Percentiles rank a stretch among this genome's conserved stretches.
These are phyloP conservation scores for Penaeus japonicus DNA, from an alignment of 1,140 invertebrate genomes.

Conservation along the genomic window DNA sequence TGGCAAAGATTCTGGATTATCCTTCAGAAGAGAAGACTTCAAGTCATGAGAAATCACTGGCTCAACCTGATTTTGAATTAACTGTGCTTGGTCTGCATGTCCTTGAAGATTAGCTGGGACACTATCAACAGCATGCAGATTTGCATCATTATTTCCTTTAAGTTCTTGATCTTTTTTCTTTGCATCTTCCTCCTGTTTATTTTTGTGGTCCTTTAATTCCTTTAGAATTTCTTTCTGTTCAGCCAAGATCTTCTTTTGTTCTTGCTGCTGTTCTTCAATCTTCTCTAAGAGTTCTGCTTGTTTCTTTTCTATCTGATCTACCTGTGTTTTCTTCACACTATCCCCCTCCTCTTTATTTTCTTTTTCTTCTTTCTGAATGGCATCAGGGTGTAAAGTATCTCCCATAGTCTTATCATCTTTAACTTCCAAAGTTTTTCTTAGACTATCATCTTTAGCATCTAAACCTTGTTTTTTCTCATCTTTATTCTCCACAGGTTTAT, in stretches of 20 bases:
- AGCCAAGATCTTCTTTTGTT: constrained; percentile 37
- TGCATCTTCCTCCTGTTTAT: constrained; percentile 19
- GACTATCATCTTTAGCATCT: not conserved
- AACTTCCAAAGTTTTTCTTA: no score
- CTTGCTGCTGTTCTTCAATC: constrained; percentile 37
- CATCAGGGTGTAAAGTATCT: constrained; percentile 40
- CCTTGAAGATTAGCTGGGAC: not conserved
- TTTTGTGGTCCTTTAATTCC: constrained; percentile 44
- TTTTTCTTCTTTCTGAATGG: constrained; percentile 47
- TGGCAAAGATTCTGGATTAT: no score
- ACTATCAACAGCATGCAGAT: not conserved
- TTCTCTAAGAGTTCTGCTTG: constrained; percentile 35
- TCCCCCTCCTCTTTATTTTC: constrained; percentile 8
- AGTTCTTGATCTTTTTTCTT: not conserved
- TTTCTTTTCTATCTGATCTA: constrained; percentile 21
- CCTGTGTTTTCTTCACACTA: not conserved
- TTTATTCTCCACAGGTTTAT: not conserved
- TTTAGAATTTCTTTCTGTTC: constrained; percentile 45
- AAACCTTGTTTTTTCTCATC: not conserved
- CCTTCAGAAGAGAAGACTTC: no score
- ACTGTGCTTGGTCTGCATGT: no score
- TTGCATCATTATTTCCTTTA: not conserved
- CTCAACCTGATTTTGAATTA: no score
- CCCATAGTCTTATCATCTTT: not conserved
- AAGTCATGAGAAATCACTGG: no score